Evolutionary conservation across 2,113 vertebrate species (phyloP).

Genomic region (Rhinolophus ferrumequinum): DNA sequence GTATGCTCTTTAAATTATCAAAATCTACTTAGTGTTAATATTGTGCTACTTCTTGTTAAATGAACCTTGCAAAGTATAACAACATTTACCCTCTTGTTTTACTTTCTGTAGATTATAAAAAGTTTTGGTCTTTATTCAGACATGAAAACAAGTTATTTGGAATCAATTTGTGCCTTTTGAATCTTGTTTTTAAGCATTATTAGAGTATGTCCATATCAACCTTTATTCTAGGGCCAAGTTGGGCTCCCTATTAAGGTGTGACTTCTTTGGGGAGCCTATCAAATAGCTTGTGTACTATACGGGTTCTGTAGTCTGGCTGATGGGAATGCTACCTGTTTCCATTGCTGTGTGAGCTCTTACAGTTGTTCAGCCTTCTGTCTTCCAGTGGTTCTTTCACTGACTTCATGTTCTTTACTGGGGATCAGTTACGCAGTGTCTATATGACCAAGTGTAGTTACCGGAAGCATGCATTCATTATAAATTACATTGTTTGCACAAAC

Average conservation of each 20-base stretch:
- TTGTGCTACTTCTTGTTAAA: slow-evolving; percentile 28
- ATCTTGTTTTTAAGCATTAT: background rate
- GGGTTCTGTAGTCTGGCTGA: background rate
- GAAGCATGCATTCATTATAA: background rate
- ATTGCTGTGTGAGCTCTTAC: background rate
- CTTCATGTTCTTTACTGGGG: background rate
- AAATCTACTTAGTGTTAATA: slow-evolving; percentile 14
- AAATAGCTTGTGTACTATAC: background rate
- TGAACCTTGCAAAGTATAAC: background rate
- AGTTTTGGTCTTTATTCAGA: slow-evolving; percentile 12
- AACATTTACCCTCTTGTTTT: slow-evolving; percentile 1
- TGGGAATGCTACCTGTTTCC: background rate
- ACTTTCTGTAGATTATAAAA: slow-evolving; percentile 19
- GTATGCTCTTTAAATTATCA: background rate
- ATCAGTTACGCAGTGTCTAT: background rate
- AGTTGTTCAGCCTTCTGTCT: background rate
- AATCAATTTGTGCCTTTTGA: background rate
- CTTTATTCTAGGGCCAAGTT: background rate
- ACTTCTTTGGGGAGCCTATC: background rate
- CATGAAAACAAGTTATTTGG: background rate
- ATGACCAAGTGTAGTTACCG: background rate
- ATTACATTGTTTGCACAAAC: background rate
- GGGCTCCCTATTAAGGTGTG: background rate
- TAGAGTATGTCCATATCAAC: background rate
- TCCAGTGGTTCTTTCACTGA: background rate